Evolutionary conservation across 2,888 invertebrate species (phyloP), one percentile per base, ranked within the genome.

Genomic region (Macrosiphum euphorbiae): DNA sequence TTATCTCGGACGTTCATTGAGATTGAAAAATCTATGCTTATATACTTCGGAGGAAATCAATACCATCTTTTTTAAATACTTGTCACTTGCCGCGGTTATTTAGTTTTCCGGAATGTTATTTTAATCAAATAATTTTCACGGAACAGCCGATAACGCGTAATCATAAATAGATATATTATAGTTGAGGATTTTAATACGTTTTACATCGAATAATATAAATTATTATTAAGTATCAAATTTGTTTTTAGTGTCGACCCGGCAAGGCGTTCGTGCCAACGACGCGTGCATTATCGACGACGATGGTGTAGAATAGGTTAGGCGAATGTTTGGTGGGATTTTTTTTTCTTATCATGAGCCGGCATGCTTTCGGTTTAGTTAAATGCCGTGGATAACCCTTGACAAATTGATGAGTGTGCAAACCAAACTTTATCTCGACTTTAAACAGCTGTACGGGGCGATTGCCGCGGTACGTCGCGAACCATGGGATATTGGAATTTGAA

Each of bases 101-200:
- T 47, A 86, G 44, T 91, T 91, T 91, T 91, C 13, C n/a, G 7
- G n/a, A 58, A 91, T n/a, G 28, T n/a, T 11, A 24, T 55, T 85
- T 78, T 78, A 78, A 86, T 86, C 91, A 58, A 86, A 91, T 58
- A n/a, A 11, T n/a, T 85, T 55, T 91, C 41, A 41, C 2, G n/a
- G 11, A 35, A 13, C 41, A 28, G 28, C 26, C 41, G 16, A 91
- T 86, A 84, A 90, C 47, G 11, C 35, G 20, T 35, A 35, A 24
- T 47, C 11, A 47, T 47, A 20, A n/a, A n/a, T 58, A 26, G 0
- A 26, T 35, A 13, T 78, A 5, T 11, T 47, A 20, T 3, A 35
- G 35, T 2, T 24, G 78, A 78, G 20, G 8, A 35, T 7, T 24
- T 78, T 78, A 78, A 78, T 78, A 35, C 5, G 67, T 78, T 35